A percentile compares a stretch with the other conserved stretches of the same genome.
Evolutionary conservation across 2,113 vertebrate species (phyloP).

Genomic region (Oostethus manadensis): DNA sequence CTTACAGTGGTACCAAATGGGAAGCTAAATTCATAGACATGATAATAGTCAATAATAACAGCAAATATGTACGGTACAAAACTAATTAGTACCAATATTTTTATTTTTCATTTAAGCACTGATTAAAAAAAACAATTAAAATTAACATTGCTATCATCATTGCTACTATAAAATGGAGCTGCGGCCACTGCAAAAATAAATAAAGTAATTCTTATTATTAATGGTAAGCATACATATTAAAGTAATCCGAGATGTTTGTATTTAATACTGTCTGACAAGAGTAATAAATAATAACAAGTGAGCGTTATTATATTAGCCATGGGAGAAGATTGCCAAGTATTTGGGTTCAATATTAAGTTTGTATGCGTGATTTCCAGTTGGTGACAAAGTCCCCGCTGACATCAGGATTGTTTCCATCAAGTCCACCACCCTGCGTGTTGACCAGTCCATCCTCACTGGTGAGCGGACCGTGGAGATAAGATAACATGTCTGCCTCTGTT

Average conservation of each 20-base stretch:
- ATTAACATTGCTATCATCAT: no score
- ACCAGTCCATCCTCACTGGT: slow-evolving; percentile 88
- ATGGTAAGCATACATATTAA: background rate
- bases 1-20: no score
- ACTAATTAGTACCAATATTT: background rate
- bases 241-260: background rate
- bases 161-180: no score
- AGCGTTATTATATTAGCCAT: background rate
- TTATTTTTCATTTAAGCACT: no score
- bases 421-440: slow-evolving; percentile 87
- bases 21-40: background rate
- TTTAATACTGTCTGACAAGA: no score
- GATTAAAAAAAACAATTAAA: no score
- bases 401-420: slow-evolving; percentile 84
- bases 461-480: background rate
- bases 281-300: background rate
- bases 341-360: background rate
- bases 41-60: background rate
- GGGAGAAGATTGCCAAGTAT: background rate
- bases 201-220: no score
- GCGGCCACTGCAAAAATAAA: no score
- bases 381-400: slow-evolving; percentile 90
- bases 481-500: background rate
- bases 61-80: background rate
- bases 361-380: slow-evolving; percentile 68